Base-by-base conservation (phyloP, 2,888 invertebrate genomes). In the Cantharis nigra region DNA sequence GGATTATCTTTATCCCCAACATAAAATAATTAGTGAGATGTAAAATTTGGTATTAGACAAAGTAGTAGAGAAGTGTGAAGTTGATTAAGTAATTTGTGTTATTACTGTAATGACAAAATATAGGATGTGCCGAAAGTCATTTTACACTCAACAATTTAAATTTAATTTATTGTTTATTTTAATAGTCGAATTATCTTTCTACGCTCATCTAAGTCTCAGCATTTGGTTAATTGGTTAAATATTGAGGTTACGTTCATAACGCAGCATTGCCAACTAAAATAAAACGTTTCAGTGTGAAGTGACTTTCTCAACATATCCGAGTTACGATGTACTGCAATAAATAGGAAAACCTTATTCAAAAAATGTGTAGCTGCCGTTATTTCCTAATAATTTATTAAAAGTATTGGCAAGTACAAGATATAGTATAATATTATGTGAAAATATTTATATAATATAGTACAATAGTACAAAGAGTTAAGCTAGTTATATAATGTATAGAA, bases 371-470 rank as follows among this genome's bases (percentile, higher is more conserved):
- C 49, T 49, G n/a, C 13, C 49, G 49, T 49, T 49, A 49, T 78
- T 78, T 75, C 75, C 76, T 79, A 86, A 86, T 86, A 83, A 87
- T 88, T 87, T 88, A 88, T 87, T 88, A 87, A 87, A 87, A 87
- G 87, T 87, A 81, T 87, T 87, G 85, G 87, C 87, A 86, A 87
- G 86, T 87, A 87, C 84, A 87, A 84, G 84, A 84, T 83, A 86
- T 79, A 83, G 80, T 84, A 86, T 78, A 83, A 80, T 84, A 49
- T 49, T 49, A 85, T 84, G 87, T 87, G 87, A 87, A 87, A 88
- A 87, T 78, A 78, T 74, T 78, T 72, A 72, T 87, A 87, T 86
- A 87, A 85, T 84, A 82, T 83, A 86, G 87, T 87, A 87, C 85
- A 88, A 88, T 87, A 87, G 87, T 88, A 88, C 86, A 88, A 76